Evolutionary conservation across 2,113 vertebrate species (phyloP), one percentile per base, ranked within the genome.

Genomic region (Andinoacara biseriatus): DNA sequence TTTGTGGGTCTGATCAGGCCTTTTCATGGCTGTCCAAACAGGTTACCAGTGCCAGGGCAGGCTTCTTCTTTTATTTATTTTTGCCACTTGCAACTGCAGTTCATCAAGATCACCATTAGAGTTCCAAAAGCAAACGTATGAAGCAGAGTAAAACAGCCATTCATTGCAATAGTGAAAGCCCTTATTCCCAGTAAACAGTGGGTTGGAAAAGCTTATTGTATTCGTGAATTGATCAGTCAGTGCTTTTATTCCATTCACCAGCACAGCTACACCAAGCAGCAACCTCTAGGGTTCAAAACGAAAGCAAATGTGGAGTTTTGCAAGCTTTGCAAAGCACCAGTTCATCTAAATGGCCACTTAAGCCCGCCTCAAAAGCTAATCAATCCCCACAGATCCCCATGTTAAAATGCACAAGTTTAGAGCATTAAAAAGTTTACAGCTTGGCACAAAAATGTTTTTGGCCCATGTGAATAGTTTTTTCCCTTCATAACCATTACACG

Each of bases 1-100:
- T 80, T 80, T 84, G 74, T 60, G 56, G 13, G 33, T 35, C 24
- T 52, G 60, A 87, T 83, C 43, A 77, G 65, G 38, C 84, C 56
- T 80, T 86, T 88, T 72, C 83, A 82, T 80, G 89, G 62, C 76
- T 86, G 86, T 81, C 82, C 46, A 59, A 77, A 54, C 74, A 62
- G 69, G 77, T 86, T 85, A 81, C 26, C 3, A 61, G 13, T 74
- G 22, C 18, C 20, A 26, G 5, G n/a, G 49, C 60, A 75, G 65
- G 82, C 40, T 31, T 77, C n/a, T 10, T 76, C 65, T 74, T 69
- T 10, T n/a, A 60, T 17, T 18, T 79, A 74, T 74, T 69, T 31
- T 52, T 52, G 5, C 65, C 43, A 58, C 57, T 75, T 72, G 57
- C 40, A 74, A 46, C 52, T 35, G 56, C 49, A 65, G 20, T 54